phyloP scores from a whole-genome alignment of 2,113 vertebrate genomes.

The Ondatra zibethicus region DNA sequence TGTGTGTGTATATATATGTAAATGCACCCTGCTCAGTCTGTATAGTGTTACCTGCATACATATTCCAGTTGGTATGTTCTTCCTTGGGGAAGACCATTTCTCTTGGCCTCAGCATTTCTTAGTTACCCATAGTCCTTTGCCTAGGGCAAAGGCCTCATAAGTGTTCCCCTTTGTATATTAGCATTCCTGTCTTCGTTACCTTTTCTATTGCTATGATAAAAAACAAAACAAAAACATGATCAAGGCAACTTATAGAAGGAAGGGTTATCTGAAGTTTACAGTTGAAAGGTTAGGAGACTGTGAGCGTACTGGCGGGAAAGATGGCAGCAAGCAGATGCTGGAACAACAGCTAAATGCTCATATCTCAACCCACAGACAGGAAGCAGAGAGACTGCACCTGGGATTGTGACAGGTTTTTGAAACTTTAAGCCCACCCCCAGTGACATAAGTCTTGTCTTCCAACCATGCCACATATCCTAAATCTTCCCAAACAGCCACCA shows the following conservation, averaged over 20 bases:
- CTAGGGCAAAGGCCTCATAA: background rate
- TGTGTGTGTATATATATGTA: background rate
- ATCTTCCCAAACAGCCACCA: background rate
- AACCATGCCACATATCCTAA: background rate
- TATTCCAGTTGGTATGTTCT: background rate
- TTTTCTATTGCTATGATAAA: background rate
- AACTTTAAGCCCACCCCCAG: background rate
- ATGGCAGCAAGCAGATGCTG: too few relatives aligned
- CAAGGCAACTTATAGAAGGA: background rate
- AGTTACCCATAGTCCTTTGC: background rate
- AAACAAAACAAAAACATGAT: background rate
- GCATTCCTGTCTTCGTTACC: background rate
- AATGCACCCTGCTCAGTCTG: background rate
- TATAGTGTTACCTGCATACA: background rate
- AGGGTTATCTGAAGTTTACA: background rate
- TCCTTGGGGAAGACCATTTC: background rate
- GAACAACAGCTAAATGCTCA: background rate
- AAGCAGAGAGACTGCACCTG: background rate
- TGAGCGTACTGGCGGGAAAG: background rate
- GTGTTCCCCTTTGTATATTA: too few relatives aligned
- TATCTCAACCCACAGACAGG: background rate
- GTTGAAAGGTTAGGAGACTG: background rate
- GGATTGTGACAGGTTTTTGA: background rate
- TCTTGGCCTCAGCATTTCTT: background rate
- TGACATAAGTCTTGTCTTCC: background rate